Base-by-base conservation (phyloP, 2,888 invertebrate species). In the Acheta domesticus region DNA sequence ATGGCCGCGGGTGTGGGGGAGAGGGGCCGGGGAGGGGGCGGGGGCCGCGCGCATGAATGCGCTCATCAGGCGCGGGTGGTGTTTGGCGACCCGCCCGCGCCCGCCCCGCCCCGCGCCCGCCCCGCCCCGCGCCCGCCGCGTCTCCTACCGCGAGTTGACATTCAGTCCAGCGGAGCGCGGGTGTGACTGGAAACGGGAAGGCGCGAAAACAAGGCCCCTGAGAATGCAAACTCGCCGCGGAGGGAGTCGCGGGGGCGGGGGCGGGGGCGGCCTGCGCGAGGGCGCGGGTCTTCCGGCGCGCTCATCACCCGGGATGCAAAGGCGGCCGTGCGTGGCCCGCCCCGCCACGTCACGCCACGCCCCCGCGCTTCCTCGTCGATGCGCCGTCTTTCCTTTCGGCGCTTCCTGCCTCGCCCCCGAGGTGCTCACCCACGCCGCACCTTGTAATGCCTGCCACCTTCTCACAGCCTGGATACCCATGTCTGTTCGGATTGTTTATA, bases 251-350 rank as follows among this genome's bases (percentile, higher is more conserved):
- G 14, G 16, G 62, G 14, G 16, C 4, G 16, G 62, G 16, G 62
- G 62, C 62, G 62, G 62, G n/a, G 16, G 14, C 62, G n/a, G 14
- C 12, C 14, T n/a, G 12, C 8, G 62, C 16, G 62, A 62, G 62
- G 62, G 62, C n/a, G 14, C 62, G 14, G 16, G 62, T n/a, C 62
- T 62, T 62, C 62, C 62, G 62, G 62, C 62, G 62, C 16, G n/a
- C 62, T 62, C 62, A 62, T 62, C 62, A 62, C 62, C 62, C 62
- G 62, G 62, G 62, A 62, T 62, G 62, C 62, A 62, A 62, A 62
- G n/a, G 62, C 62, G 62, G 16, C n/a, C 62, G 62, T 62, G 62
- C 62, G 62, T 62, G 62, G 14, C 62, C 62, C n/a, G 4, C 16
- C 14, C 62, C n/a, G 12, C 62, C 62, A 8, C 36, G 36, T 8